These are phyloP conservation scores for Enteromius anoplus DNA, from an alignment of 2,797 vertebrate genomes.

Conservation along the genomic window DNA sequence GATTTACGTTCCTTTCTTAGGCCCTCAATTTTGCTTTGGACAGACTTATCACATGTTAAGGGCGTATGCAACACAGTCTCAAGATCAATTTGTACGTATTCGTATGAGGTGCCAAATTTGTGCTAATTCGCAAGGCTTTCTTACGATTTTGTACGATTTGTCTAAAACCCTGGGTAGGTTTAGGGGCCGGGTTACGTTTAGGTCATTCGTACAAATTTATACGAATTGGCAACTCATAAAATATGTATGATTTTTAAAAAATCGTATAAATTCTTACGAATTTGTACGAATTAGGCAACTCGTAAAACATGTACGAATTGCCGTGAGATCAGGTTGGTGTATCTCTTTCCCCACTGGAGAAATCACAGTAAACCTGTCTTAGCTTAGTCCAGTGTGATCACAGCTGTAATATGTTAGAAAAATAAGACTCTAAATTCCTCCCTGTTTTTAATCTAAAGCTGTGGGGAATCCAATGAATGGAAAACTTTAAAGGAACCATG, in stretches of 20 bases:
- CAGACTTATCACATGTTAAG: conserved; percentile 26
- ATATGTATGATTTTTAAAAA: too few relatives aligned
- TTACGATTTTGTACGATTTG: too few relatives aligned
- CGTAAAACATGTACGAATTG: too few relatives aligned
- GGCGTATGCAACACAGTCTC: not conserved
- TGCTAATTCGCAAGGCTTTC: too few relatives aligned
- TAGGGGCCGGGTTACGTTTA: too few relatives aligned
- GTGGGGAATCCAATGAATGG: conserved; percentile 68
- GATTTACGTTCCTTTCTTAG: not conserved
- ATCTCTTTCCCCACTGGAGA: conserved; percentile 40
- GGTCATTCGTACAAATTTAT: too few relatives aligned
- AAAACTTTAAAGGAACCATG: conserved; percentile 71
- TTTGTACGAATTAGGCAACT: too few relatives aligned
- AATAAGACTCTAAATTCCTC: conserved; percentile 71
- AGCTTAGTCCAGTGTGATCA: conserved; percentile 51
- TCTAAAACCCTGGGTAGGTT: too few relatives aligned
- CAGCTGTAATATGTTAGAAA: conserved; percentile 72
- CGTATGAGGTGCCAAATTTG: too few relatives aligned
- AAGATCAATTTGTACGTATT: too few relatives aligned
- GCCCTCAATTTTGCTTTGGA: conserved; percentile 12
- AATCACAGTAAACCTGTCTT: conserved; percentile 48
- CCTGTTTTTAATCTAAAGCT: conserved; percentile 72
- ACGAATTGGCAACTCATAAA: too few relatives aligned
- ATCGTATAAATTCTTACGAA: too few relatives aligned
- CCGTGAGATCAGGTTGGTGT: not conserved